Conservation (phyloP, 2,113 vertebrate species). For the Camelus bactrianus region DNA sequence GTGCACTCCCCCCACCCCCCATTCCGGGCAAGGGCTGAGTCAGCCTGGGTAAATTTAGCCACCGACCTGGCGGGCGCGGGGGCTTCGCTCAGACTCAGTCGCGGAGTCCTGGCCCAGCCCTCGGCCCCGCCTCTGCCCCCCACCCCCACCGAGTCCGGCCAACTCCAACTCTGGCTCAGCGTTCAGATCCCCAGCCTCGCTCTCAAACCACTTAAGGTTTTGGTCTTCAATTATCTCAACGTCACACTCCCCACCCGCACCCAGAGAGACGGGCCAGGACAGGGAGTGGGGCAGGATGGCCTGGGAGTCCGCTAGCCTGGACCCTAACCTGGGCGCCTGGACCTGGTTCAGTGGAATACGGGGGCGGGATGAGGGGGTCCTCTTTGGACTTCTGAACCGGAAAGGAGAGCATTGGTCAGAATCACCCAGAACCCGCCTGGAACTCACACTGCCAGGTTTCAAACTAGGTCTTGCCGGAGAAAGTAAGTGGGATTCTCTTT, state of each 20-base stretch:
- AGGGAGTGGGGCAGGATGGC: background rate
- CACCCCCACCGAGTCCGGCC: background rate
- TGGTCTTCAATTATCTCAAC: slow-evolving; percentile 44
- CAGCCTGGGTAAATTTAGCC: slow-evolving; percentile 63
- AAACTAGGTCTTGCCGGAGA: background rate
- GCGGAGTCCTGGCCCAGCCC: background rate
- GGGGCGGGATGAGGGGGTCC: background rate
- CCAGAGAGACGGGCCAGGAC: background rate
- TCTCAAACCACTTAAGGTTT: slow-evolving; percentile 28
- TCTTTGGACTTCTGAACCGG: background rate
- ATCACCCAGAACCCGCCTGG: background rate
- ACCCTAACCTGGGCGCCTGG: background rate
- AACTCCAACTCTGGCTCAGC: background rate
- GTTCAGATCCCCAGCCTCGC: background rate
- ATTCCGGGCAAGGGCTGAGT: slow-evolving; percentile 69
- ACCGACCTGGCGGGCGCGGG: slow-evolving; percentile 22
- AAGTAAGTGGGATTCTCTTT: background rate
- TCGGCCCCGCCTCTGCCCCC: slow-evolving; percentile 29
- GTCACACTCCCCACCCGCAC: background rate
- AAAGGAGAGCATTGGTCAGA: background rate
- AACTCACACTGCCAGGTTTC: background rate
- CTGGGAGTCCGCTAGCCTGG: background rate
- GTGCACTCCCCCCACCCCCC: background rate
- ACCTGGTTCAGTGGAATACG: background rate
- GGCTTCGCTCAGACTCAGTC: slow-evolving; percentile 74